phyloP scores from a whole-genome alignment of 92 coral and sea anemone species.

The Phymanthus crucifer region DNA sequence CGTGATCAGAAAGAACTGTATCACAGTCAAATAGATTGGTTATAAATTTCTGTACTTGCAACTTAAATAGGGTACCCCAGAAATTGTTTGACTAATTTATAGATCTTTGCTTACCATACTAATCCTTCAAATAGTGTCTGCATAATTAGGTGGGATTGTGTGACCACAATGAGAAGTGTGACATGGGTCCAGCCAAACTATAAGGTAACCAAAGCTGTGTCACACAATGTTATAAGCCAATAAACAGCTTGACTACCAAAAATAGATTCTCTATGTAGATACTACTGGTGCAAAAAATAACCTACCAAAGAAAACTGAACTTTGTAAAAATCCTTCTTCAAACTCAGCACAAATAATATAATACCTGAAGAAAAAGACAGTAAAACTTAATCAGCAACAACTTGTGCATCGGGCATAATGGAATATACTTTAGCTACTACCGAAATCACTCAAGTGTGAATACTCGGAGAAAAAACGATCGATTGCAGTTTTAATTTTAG shows the following conservation, averaged over 20 bases:
- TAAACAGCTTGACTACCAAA: too few relatives aligned
- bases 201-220: neutral
- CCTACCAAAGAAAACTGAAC: conserved; percentile 93
- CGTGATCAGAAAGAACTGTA: too few relatives aligned
- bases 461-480: too few relatives aligned
- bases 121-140: conserved; percentile 96
- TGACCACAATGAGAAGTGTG: conserved; percentile 89
- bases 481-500: too few relatives aligned
- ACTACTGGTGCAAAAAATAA: too few relatives aligned
- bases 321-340: conserved; percentile 93
- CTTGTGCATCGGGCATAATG: too few relatives aligned
- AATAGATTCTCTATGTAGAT: too few relatives aligned
- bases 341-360: conserved; percentile 85
- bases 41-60: too few relatives aligned
- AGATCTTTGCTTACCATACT: conserved; percentile 67
- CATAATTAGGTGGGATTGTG: conserved; percentile 95
- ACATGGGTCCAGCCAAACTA: conserved; percentile 99
- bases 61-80: too few relatives aligned
- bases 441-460: too few relatives aligned
- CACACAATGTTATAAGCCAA: neutral
- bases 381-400: neutral
- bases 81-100: neutral
- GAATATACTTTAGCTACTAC: too few relatives aligned
- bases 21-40: too few relatives aligned
- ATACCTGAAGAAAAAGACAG: conserved; percentile 54